Percentiles rank a stretch among this genome's conserved stretches.
phyloP scores from a whole-genome alignment of 2,888 invertebrate genomes.

The Hydroisotoma schaefferi region DNA sequence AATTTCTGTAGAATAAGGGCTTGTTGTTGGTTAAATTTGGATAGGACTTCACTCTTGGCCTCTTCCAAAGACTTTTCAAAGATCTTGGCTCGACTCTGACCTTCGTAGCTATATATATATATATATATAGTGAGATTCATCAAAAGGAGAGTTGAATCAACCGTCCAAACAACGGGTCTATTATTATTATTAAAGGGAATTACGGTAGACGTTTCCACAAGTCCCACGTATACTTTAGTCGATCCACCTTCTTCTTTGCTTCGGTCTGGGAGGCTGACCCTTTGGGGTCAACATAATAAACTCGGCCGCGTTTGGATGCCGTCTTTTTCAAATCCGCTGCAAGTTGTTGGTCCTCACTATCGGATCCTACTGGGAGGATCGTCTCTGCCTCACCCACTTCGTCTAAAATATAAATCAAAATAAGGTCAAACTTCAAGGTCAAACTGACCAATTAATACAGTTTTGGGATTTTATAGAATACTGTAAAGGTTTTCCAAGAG shows the following conservation, averaged over 20 bases:
- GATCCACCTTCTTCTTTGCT: constrained; percentile 20
- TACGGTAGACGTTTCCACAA: constrained; percentile 39
- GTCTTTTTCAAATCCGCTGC: constrained; percentile 19
- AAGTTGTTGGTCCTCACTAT: constrained; percentile 14
- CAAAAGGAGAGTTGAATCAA: too few relatives aligned
- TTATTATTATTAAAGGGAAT: constrained; percentile 3
- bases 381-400: constrained; percentile 1
- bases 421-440: too few relatives aligned
- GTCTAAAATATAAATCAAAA: constrained; percentile 11
- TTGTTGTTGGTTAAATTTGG: constrained; percentile 24
- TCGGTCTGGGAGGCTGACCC: constrained; percentile 12
- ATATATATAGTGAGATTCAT: not conserved
- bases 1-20: constrained; percentile 34
- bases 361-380: not conserved
- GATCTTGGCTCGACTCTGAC: constrained; percentile 20
- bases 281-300: not conserved
- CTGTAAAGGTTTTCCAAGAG: not conserved
- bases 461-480: too few relatives aligned
- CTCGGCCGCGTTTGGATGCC: constrained; percentile 4
- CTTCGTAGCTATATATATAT: constrained; percentile 22
- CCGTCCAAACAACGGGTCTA: not conserved
- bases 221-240: constrained; percentile 35
- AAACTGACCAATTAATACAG: too few relatives aligned
- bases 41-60: constrained; percentile 24
- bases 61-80: constrained; percentile 34